Percentiles rank a stretch among this genome's conserved stretches.
Evolutionary conservation across 2,888 invertebrate species (phyloP).

Genomic region (Hoplodrina blanda): DNA sequence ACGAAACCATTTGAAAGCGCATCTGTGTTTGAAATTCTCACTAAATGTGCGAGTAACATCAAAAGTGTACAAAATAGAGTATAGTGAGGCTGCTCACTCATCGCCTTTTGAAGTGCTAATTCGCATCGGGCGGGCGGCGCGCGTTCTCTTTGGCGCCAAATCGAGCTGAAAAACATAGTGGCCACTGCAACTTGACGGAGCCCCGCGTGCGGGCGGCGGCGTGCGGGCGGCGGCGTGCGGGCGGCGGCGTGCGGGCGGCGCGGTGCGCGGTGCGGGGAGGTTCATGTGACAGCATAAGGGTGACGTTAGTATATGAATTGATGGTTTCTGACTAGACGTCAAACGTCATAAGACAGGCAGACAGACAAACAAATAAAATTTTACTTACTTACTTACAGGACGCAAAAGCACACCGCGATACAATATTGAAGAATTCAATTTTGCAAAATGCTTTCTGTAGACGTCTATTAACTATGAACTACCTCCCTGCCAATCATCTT

Average conservation of each 20-base stretch:
- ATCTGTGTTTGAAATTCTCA: constrained; percentile 59
- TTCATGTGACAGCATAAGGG: neutral
- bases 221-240: neutral
- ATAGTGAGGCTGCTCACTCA: constrained; percentile 40
- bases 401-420: too few species aligned
- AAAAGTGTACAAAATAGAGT: constrained; percentile 57
- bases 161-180: constrained; percentile 60
- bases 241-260: neutral
- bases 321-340: too few species aligned
- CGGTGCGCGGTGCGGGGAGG: too few species aligned
- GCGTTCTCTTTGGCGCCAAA: constrained; percentile 53
- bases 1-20: constrained; percentile 52
- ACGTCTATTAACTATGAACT: too few species aligned
- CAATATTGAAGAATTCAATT: too few species aligned
- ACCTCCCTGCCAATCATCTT: too few species aligned
- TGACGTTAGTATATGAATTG: too few species aligned
- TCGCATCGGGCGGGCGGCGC: constrained; percentile 30
- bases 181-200: constrained; percentile 28
- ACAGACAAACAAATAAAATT: too few species aligned
- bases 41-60: constrained; percentile 58
- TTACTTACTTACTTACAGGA: too few species aligned
- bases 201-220: neutral
- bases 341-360: too few species aligned
- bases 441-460: too few species aligned
- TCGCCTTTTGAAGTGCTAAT: constrained; percentile 69